These are phyloP conservation scores for Sminthopsis crassicaudata DNA, from an alignment of 2,113 vertebrate genomes.

Conservation along the genomic window DNA sequence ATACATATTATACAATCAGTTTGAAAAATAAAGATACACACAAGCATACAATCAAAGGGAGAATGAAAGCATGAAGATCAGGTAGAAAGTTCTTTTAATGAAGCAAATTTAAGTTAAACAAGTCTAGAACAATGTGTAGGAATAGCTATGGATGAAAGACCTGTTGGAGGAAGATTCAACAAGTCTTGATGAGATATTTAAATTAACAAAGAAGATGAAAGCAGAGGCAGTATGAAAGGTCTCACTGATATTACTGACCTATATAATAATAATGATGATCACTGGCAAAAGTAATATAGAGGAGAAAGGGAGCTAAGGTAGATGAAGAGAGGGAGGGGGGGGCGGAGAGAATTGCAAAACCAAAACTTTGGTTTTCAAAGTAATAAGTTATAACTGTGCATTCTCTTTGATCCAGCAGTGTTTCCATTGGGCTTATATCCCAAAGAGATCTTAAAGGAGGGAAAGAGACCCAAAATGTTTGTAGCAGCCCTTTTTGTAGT, in stretches of 20 bases:
- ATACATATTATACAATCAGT: not conserved
- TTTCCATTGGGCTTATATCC: too few species aligned
- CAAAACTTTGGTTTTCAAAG: not conserved
- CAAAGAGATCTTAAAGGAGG: too few species aligned
- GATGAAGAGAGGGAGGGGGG: not conserved
- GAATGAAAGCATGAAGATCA: not conserved
- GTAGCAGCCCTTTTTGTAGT: too few species aligned
- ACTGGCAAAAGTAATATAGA: not conserved
- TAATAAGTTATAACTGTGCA: not conserved
- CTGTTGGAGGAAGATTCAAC: not conserved
- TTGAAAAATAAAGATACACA: not conserved
- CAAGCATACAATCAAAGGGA: not conserved
- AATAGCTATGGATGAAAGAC: not conserved
- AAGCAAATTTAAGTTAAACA: not conserved
- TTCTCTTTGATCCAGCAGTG: too few species aligned
- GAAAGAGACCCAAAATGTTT: too few species aligned
- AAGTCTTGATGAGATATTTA: not conserved
- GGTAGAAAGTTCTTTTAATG: not conserved
- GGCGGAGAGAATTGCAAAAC: not conserved
- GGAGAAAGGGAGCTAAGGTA: not conserved
- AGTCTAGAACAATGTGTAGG: not conserved
- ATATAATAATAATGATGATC: not conserved
- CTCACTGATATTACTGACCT: not conserved
- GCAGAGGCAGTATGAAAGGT: not conserved
- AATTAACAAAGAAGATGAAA: not conserved